A percentile compares a stretch with the other conserved stretches of the same genome.
Conservation (phyloP, 2,113 vertebrate genomes). For the Australoheros scitulus region DNA sequence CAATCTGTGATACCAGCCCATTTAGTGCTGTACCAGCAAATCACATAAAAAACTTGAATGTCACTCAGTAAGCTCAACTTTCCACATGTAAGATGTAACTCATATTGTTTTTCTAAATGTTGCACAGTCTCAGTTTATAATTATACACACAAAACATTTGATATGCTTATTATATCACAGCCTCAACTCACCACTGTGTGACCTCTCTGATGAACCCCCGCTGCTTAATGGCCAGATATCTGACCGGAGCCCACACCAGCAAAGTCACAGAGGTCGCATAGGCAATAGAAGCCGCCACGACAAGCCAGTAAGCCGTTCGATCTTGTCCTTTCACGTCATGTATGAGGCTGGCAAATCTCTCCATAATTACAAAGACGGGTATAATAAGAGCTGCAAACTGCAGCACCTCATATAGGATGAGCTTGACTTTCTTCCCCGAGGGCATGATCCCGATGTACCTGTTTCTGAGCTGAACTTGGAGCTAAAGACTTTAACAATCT, state of each 20-base stretch:
- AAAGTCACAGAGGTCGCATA: slow-evolving; percentile 81
- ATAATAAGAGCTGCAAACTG: slow-evolving; percentile 71
- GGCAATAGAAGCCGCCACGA: slow-evolving; percentile 82
- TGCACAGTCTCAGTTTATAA: background rate
- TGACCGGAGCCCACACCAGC: slow-evolving; percentile 86
- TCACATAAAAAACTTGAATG: background rate
- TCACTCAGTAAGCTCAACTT: background rate
- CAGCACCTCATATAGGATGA: slow-evolving; percentile 79
- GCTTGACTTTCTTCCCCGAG: slow-evolving; percentile 79
- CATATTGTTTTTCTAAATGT: background rate
- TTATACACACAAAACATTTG: background rate
- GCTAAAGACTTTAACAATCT: slow-evolving; percentile 40
- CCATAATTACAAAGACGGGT: slow-evolving; percentile 75
- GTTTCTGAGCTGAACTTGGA: slow-evolving; percentile 6
- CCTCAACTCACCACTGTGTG: slow-evolving; percentile 75
- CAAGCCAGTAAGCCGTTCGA: slow-evolving; percentile 80
- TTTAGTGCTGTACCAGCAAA: background rate
- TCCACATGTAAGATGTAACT: background rate
- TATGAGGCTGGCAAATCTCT: slow-evolving; percentile 73
- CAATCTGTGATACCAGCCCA: background rate
- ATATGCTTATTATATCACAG: background rate
- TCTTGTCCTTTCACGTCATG: background rate
- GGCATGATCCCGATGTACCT: slow-evolving; percentile 61
- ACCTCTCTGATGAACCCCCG: slow-evolving; percentile 60
- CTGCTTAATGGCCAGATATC: slow-evolving; percentile 79